Evolutionary conservation across 2,113 vertebrate genomes (phyloP).

Genomic region (Rhinolophus ferrumequinum): DNA sequence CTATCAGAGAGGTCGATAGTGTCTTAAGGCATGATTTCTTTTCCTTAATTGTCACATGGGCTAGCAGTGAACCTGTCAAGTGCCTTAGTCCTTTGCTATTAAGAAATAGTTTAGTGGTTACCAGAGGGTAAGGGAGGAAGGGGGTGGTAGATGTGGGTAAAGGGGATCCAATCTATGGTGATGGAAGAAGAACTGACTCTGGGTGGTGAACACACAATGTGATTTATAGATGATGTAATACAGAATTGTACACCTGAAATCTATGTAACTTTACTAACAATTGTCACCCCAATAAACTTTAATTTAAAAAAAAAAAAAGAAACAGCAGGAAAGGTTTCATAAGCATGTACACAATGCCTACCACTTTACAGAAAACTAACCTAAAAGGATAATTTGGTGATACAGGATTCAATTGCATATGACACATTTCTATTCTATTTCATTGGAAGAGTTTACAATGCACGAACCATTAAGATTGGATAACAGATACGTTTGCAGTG

Average conservation of each 20-base stretch:
- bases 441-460: neutral
- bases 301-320: neutral
- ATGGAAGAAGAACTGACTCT: too few relatives aligned
- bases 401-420: neutral
- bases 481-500: neutral
- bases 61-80: neutral
- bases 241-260: too few relatives aligned
- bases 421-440: neutral
- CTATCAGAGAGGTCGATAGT: neutral
- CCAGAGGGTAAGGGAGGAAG: too few relatives aligned
- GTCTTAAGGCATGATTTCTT: neutral
- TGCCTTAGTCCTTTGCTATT: neutral
- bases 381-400: neutral
- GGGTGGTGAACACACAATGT: too few relatives aligned
- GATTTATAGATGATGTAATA: too few relatives aligned
- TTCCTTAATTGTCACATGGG: neutral
- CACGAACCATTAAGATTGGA: neutral
- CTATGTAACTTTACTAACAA: too few relatives aligned
- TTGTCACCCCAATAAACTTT: too few relatives aligned
- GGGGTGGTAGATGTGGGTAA: too few relatives aligned
- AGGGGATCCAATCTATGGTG: too few relatives aligned
- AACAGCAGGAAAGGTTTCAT: neutral
- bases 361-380: constrained; percentile 9
- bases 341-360: neutral
- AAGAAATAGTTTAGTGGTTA: neutral